These are phyloP conservation scores for Nyleta sp. DNA, from an alignment of 2,888 invertebrate genomes.

Conservation along the genomic window DNA sequence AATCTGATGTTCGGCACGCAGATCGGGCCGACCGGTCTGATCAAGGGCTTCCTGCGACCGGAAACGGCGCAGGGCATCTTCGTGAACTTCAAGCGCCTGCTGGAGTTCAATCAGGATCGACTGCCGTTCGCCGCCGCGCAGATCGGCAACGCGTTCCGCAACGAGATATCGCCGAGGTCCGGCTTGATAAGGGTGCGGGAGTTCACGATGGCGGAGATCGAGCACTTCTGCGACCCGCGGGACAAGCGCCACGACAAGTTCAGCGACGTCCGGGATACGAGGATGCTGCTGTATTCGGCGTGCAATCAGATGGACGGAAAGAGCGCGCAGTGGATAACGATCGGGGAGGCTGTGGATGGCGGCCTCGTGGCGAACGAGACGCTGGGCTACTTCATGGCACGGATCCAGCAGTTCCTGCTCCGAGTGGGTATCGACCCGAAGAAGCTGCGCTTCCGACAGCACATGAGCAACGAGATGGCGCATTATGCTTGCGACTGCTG, in stretches of 20 bases:
- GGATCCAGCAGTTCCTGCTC: conserved; percentile 94
- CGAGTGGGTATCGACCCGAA: conserved; percentile 94
- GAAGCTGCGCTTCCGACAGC: conserved; percentile 97
- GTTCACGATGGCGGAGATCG: conserved; percentile 99
- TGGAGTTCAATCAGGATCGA: conserved; percentile 98
- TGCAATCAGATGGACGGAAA: conserved; percentile 99
- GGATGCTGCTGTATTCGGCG: conserved; percentile 95
- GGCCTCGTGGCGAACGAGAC: conserved; percentile 98
- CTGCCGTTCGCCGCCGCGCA: conserved; percentile 99
- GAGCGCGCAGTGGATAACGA: conserved; percentile 88
- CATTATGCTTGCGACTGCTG: conserved; percentile 99
- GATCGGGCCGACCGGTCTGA: conserved; percentile 97
- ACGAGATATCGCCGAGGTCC: conserved; percentile 98
- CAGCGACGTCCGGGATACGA: conserved; percentile 88
- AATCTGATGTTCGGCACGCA: conserved; percentile 99
- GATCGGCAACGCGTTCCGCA: conserved; percentile 99
- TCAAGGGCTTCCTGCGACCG: conserved; percentile 97
- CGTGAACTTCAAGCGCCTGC: conserved; percentile 98
- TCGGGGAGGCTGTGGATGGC: conserved; percentile 94
- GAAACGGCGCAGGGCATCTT: conserved; percentile 99
- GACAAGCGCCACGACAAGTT: conserved; percentile 97
- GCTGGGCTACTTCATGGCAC: conserved; percentile 98
- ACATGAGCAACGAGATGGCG: conserved; percentile 99
- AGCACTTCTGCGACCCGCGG: conserved; percentile 98
- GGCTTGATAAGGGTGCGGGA: conserved; percentile 98